A percentile compares a stretch with the other conserved stretches of the same genome.
Conservation (phyloP, 2,797 vertebrate genomes). For the Onychomys arenicola region DNA sequence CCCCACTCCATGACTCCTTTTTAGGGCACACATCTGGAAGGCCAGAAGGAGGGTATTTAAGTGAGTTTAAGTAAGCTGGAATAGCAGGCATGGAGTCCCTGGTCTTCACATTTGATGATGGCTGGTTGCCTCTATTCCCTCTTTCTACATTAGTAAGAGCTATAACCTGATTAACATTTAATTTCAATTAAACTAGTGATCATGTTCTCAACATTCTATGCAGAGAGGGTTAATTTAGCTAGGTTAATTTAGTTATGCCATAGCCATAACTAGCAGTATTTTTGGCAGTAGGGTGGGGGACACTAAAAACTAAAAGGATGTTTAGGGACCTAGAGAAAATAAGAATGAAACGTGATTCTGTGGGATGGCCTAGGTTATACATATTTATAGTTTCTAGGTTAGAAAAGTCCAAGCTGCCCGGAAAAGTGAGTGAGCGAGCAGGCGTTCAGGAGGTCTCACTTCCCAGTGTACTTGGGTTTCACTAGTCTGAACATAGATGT, state of each 20-base stretch:
- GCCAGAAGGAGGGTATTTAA: background rate
- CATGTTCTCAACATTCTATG: background rate
- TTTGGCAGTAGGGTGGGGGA: background rate
- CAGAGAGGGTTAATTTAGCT: conserved; percentile 8
- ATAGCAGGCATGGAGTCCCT: background rate
- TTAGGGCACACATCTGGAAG: background rate
- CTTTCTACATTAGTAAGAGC: conserved; percentile 22
- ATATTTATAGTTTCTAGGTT: background rate
- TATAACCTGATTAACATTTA: conserved; percentile 50
- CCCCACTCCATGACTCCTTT: background rate
- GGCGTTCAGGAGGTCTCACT: background rate
- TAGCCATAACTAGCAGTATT: conserved; percentile 6
- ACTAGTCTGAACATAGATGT: background rate
- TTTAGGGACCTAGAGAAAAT: background rate
- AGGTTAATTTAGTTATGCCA: conserved; percentile 12
- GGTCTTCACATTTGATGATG: background rate
- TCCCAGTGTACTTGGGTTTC: background rate
- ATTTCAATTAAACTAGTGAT: conserved; percentile 59
- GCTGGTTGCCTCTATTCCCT: background rate
- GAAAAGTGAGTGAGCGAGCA: background rate
- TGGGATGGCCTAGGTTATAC: background rate
- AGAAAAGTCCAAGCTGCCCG: background rate
- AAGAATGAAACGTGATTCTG: conserved; percentile 49
- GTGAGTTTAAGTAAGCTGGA: background rate
- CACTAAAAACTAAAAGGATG: conserved; percentile 16